phyloP scores from a whole-genome alignment of 2,113 vertebrate genomes.

The Meleagris gallopavo region DNA sequence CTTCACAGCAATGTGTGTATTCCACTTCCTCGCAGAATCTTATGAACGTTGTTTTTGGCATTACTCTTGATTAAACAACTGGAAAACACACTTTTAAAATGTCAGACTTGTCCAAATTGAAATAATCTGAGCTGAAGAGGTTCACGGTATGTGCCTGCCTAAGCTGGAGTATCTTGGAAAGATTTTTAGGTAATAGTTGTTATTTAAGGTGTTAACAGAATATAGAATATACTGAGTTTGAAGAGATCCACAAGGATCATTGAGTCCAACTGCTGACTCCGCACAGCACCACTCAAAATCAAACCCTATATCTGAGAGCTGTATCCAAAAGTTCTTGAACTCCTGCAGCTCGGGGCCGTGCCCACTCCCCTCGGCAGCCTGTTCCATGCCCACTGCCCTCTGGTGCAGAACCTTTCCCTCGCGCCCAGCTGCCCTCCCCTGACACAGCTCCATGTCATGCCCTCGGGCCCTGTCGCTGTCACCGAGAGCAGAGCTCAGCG shows the following conservation, averaged over 20 bases:
- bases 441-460: not conserved
- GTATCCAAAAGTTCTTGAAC: not conserved
- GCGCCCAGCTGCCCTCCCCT: not conserved
- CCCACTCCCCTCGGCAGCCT: too few relatives aligned
- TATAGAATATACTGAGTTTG: not conserved
- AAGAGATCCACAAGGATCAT: not conserved
- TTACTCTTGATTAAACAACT: not conserved
- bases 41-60: not conserved
- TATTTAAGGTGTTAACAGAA: not conserved
- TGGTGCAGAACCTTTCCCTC: not conserved
- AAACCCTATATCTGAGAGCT: not conserved
- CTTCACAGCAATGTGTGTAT: not conserved
- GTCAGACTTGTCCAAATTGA: not conserved
- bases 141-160: not conserved
- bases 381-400: not conserved
- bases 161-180: not conserved
- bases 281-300: not conserved
- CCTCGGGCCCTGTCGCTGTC: not conserved
- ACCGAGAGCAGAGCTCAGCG: not conserved
- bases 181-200: not conserved
- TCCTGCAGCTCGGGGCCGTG: not conserved
- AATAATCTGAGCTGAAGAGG: not conserved
- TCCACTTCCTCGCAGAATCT: not conserved
- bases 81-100: not conserved
- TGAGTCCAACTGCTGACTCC: not conserved